Conservation (phyloP, 2,113 vertebrate genomes). For the Pangasianodon gigas region DNA sequence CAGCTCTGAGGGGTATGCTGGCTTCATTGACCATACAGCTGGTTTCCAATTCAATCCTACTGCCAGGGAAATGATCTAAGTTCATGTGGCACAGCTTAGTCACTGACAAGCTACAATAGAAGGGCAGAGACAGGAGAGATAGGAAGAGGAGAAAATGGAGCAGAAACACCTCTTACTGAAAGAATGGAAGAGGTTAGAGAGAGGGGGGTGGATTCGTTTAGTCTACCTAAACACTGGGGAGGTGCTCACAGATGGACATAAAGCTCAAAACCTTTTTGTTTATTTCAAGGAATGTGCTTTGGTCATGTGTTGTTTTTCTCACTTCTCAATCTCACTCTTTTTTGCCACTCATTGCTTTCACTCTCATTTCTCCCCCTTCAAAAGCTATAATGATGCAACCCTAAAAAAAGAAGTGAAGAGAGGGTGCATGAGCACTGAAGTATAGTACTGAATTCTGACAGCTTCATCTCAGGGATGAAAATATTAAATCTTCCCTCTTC, state of each 20-base stretch:
- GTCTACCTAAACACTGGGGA: slow-evolving; percentile 47
- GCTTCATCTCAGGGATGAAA: slow-evolving; percentile 64
- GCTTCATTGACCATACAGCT: slow-evolving; percentile 59
- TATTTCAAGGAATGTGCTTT: slow-evolving; percentile 49
- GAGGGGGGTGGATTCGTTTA: background rate
- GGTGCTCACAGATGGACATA: slow-evolving; percentile 60
- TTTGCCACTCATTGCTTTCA: background rate
- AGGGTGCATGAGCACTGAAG: slow-evolving; percentile 43
- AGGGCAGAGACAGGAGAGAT: slow-evolving; percentile 37
- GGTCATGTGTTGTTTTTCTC: slow-evolving; percentile 54
- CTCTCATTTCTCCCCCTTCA: background rate
- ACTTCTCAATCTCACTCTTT: background rate
- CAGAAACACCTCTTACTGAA: background rate
- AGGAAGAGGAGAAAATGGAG: slow-evolving; percentile 1
- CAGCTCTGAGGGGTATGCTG: slow-evolving; percentile 56
- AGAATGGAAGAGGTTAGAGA: slow-evolving; percentile 35
- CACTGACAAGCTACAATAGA: slow-evolving; percentile 53
- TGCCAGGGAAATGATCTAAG: slow-evolving; percentile 57
- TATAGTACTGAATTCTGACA: slow-evolving; percentile 68
- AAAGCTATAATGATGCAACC: slow-evolving; percentile 36
- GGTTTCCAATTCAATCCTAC: slow-evolving; percentile 63
- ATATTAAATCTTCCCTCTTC: slow-evolving; percentile 67
- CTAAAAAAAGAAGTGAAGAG: background rate
- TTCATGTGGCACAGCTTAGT: slow-evolving; percentile 46
- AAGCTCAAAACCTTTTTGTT: slow-evolving; percentile 57